Evolutionary conservation across 2,113 vertebrate genomes (phyloP), one percentile per base, ranked within the genome.

Genomic region (Cranoglanis bouderius): DNA sequence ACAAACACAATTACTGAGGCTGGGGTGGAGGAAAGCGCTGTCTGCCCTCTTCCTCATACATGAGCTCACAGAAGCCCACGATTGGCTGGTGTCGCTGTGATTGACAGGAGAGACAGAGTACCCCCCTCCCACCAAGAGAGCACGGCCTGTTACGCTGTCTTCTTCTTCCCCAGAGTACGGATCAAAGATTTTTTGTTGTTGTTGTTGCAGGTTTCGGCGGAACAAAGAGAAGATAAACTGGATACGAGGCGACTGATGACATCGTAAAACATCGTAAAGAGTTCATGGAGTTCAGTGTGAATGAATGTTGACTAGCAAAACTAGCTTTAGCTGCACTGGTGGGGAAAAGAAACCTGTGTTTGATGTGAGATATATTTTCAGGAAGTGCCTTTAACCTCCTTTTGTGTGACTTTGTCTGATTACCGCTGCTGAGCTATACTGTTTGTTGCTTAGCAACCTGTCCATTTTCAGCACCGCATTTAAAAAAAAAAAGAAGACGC

Each of bases 201-300:
- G 29, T 53, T 29, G 55, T 61, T 57, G 49, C 88, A 96, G 95
- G 95, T 85, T 96, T 95, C 82, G 95, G 95, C 84, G 94, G 93
- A 72, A 96, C 95, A 46, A 96, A 95, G 85, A 96, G 93, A 91
- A 94, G 95, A 93, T 96, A 92, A 89, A 77, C 61, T 49, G 55
- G 29, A 61, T 43, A 14, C 21, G 38, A 40, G 10, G 35, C 0
- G 10, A 83, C 55, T 29, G 55, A 83, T 40, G 55, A 83, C 81
- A 0, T 82, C 81, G 57, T 55, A 29, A 29, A 43, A 12, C 74
- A 72, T 43, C 43, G 43, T 43, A 70, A 38, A 0, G 4, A 9
- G 19, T 26, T 77, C 10, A 19, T 4, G 18, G 77, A 32, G 24
- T 55, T 55, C 24, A 0, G 3, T 14, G 12, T 51, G 55, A 59